Conservation (phyloP, 2,888 invertebrate genomes). For the Caenorhabditis angaria region DNA sequence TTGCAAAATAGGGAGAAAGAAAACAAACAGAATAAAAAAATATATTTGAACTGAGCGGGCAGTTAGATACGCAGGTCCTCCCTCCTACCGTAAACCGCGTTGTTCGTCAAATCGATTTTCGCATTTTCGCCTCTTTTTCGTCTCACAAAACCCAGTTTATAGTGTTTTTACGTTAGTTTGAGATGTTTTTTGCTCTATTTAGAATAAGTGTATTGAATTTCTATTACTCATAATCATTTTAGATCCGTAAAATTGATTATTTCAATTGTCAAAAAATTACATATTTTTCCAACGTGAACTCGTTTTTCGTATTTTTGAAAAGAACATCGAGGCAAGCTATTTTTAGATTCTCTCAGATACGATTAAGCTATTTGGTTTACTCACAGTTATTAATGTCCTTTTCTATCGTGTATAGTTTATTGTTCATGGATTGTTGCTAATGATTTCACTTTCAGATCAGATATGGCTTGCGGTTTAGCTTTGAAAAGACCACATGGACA, state of each 20-base stretch:
- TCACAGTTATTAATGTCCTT: background rate
- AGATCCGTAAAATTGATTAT: too few species aligned
- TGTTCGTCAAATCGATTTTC: conserved; percentile 19
- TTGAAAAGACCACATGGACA: conserved; percentile 71
- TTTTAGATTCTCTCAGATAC: too few species aligned
- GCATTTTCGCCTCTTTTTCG: conserved; percentile 7
- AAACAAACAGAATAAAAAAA: background rate
- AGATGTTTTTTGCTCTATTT: background rate
- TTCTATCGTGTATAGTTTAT: background rate
- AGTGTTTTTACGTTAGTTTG: background rate
- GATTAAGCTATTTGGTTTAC: background rate
- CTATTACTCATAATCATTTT: too few species aligned
- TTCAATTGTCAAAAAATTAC: too few species aligned
- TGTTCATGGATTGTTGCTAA: background rate
- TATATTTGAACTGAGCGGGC: conserved; percentile 28
- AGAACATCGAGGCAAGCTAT: too few species aligned
- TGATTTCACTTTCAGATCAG: conserved; percentile 30
- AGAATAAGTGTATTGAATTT: too few species aligned
- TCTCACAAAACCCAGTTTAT: background rate
- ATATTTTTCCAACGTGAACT: too few species aligned
- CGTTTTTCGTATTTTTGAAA: too few species aligned
- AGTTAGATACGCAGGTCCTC: conserved; percentile 41
- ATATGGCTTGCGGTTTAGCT: conserved; percentile 72
- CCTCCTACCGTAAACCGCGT: conserved; percentile 25
- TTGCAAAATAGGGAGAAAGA: background rate